Base-by-base conservation (phyloP, 2,888 invertebrate species). In the Drosophila flavopinicola region DNA sequence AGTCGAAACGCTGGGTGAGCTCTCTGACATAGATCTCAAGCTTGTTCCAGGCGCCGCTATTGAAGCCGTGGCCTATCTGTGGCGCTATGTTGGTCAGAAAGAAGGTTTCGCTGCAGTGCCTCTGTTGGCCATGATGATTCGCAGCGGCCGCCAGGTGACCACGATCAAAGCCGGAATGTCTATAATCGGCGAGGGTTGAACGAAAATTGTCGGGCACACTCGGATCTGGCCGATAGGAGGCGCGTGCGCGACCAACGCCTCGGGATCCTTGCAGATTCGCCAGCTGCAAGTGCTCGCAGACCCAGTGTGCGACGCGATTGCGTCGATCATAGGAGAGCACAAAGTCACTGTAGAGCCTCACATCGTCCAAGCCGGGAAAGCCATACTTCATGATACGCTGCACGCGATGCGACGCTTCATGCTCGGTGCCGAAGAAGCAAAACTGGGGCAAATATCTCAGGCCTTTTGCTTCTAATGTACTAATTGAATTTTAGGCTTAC, bases 91-190 rank as follows among this genome's bases (percentile, higher is more conserved):
- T 99, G 1, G 96, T 96, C 17, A 99, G 92, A 53, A 93, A 93
- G 90, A 99, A 99, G 0, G 99, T 99, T 89, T 99, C 96, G 44
- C 97, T 95, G 38, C 97, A 93, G 85, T 96, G 94, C 53, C 93
- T 93, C 90, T 98, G 98, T 48, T 92, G 89, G 0, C 92, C 80
- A 51, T 95, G 94, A 90, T 99, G 98, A 92, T 99, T 99, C 0
- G 97, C 98, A 0, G 99, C 99, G 0, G 99, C 98, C 0, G 99
- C 99, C 91, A 99, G 92, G 91, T 99, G 99, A 0, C 99, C 99
- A 38, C 98, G 92, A 90, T 98, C 98, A 88, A 95, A 99, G 0
- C 98, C 98, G 59, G 97, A 98, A 1, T 94, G 93, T 89, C 95
- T 95, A 89, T 97, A 98, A 91, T 98, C 98, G 17, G 92, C 91